Conservation (phyloP, 2,888 invertebrate genomes). For the Lycocerus yunnanus region DNA sequence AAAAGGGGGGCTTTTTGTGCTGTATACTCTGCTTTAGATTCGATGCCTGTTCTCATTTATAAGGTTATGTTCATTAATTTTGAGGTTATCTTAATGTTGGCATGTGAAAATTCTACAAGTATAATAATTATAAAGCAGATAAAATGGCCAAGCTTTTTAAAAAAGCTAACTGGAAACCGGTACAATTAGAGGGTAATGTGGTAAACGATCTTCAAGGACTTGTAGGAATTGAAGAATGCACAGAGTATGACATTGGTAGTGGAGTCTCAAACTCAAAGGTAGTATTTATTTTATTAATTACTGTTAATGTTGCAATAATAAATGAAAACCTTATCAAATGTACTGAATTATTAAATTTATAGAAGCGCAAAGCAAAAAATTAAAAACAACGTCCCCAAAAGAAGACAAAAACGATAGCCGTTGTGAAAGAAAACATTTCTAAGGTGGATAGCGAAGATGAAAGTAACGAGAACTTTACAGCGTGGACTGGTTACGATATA, state of each 20-base stretch:
- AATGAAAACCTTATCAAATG: too few relatives aligned
- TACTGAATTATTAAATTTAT: background rate
- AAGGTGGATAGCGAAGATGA: background rate
- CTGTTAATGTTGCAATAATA: conserved; percentile 37
- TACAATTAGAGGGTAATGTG: conserved; percentile 65
- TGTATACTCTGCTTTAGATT: too few relatives aligned
- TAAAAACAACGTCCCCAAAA: background rate
- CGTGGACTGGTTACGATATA: conserved; percentile 72
- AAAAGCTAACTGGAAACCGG: conserved; percentile 64
- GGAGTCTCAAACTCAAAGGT: conserved; percentile 46
- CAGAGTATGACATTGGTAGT: conserved; percentile 67
- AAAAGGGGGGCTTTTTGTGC: too few relatives aligned
- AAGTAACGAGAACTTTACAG: background rate
- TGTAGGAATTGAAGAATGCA: conserved; percentile 78
- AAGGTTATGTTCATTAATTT: background rate
- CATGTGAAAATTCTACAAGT: background rate
- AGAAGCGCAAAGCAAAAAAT: background rate
- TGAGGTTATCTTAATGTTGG: background rate
- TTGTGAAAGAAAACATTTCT: background rate
- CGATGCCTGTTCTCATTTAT: too few relatives aligned
- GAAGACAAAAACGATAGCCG: background rate
- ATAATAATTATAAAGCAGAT: background rate
- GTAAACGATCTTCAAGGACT: conserved; percentile 66
- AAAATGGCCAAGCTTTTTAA: background rate
- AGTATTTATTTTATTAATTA: conserved; percentile 32